A percentile compares a stretch with the other conserved stretches of the same genome.
Conservation (phyloP, 1,140 invertebrate species). For the Apis laboriosa region DNA sequence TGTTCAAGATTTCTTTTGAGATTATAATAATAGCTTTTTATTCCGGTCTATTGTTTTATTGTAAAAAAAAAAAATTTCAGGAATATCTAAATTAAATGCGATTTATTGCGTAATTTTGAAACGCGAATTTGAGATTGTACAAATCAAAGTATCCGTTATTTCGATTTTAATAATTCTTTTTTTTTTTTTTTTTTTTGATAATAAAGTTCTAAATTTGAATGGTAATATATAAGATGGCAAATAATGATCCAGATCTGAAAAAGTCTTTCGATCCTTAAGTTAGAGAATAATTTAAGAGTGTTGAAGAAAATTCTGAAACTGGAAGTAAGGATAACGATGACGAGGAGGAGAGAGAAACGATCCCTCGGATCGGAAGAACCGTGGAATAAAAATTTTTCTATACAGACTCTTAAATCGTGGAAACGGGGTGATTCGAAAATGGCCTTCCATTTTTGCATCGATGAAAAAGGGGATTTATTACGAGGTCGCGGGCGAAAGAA, state of each 20-base stretch:
- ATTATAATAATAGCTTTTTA: not conserved
- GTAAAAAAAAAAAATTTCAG: not conserved
- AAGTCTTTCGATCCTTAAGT: constrained; percentile 1
- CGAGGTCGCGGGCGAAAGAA: not conserved
- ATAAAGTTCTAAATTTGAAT: not conserved
- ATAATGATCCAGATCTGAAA: too few relatives aligned
- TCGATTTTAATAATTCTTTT: not conserved
- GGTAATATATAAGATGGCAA: not conserved
- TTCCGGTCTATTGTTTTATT: too few relatives aligned
- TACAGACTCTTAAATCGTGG: not conserved
- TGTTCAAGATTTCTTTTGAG: not conserved
- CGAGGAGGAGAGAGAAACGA: constrained; percentile 55
- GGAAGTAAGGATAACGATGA: constrained; percentile 61
- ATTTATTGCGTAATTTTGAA: not conserved
- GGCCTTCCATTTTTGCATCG: not conserved
- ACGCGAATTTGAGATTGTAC: not conserved
- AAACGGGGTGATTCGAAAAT: not conserved
- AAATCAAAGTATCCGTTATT: too few relatives aligned
- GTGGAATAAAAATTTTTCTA: constrained; percentile 27
- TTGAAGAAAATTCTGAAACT: constrained; percentile 64
- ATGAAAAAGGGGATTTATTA: not conserved
- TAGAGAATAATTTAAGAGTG: constrained; percentile 26
- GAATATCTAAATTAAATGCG: not conserved
- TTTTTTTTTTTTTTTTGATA: too few relatives aligned
- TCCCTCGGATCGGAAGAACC: not conserved